These are phyloP conservation scores for Mylabris phalerata DNA, from an alignment of 1,140 invertebrate species.

Conservation along the genomic window DNA sequence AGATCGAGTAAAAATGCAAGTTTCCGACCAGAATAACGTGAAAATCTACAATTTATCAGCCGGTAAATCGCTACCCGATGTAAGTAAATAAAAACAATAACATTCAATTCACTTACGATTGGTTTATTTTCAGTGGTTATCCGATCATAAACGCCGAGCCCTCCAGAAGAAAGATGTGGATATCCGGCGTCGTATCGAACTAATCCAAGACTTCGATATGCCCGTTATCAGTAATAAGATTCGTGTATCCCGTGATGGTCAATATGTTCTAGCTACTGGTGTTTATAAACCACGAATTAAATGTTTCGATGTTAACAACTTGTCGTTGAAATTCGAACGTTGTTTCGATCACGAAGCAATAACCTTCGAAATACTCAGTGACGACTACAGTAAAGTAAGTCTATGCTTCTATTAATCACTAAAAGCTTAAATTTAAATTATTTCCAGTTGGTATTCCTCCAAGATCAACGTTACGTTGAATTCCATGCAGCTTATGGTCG, in stretches of 20 bases:
- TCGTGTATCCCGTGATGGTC: constrained; percentile 81
- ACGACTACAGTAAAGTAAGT: constrained; percentile 82
- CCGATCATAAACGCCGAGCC: constrained; percentile 78
- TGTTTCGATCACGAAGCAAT: constrained; percentile 95
- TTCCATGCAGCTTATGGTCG: constrained; percentile 89
- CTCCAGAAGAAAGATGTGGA: constrained; percentile 89
- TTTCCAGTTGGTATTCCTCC: constrained; percentile 64
- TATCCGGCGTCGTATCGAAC: constrained; percentile 81
- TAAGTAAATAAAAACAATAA: constrained; percentile 48
- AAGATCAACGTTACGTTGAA: constrained; percentile 87
- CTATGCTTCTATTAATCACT: background rate
- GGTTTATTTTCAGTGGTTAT: constrained; percentile 73
- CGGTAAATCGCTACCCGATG: constrained; percentile 93
- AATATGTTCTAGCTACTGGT: constrained; percentile 88
- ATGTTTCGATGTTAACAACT: constrained; percentile 93
- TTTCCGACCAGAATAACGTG: constrained; percentile 83
- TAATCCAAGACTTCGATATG: constrained; percentile 99
- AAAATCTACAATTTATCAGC: constrained; percentile 97
- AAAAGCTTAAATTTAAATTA: constrained; percentile 6
- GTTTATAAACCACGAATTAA: constrained; percentile 95
- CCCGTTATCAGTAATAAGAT: constrained; percentile 85
- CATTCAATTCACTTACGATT: background rate
- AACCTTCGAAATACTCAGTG: constrained; percentile 78
- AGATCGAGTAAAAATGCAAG: constrained; percentile 55
- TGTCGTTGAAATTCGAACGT: constrained; percentile 97